Evolutionary conservation across 1,140 invertebrate genomes (phyloP).

Genomic region (Campoletis sonorensis): DNA sequence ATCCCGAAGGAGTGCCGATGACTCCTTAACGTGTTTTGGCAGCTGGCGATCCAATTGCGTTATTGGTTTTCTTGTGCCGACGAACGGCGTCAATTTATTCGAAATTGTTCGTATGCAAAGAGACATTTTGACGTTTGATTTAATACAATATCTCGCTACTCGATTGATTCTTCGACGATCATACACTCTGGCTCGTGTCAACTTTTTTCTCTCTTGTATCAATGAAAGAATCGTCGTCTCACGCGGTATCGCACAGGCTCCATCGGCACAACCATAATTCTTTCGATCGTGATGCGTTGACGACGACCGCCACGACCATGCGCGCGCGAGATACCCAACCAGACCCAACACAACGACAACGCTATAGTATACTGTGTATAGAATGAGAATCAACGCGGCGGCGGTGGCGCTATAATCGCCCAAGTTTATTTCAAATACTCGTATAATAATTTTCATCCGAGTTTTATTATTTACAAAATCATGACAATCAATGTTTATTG

Average conservation of each 20-base stretch:
- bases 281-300: neutral
- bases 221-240: neutral
- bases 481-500: too few relatives aligned
- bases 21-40: slow-evolving; percentile 58
- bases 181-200: neutral
- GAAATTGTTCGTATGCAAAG: slow-evolving; percentile 64
- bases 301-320: too few relatives aligned
- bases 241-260: slow-evolving; percentile 3
- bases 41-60: slow-evolving; percentile 60
- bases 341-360: too few relatives aligned
- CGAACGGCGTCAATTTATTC: slow-evolving; percentile 61
- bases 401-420: too few relatives aligned
- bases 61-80: slow-evolving; percentile 60
- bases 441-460: too few relatives aligned
- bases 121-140: slow-evolving; percentile 63
- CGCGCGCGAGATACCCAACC: too few relatives aligned
- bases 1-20: slow-evolving; percentile 60
- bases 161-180: neutral
- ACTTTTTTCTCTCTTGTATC: neutral
- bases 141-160: slow-evolving; percentile 25
- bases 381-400: too few relatives aligned
- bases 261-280: slow-evolving; percentile 3
- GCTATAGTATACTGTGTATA: too few relatives aligned
- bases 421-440: too few relatives aligned
- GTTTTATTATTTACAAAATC: too few relatives aligned